Conservation (phyloP, 2,113 vertebrate genomes). For the Haliaeetus leucogaster region DNA sequence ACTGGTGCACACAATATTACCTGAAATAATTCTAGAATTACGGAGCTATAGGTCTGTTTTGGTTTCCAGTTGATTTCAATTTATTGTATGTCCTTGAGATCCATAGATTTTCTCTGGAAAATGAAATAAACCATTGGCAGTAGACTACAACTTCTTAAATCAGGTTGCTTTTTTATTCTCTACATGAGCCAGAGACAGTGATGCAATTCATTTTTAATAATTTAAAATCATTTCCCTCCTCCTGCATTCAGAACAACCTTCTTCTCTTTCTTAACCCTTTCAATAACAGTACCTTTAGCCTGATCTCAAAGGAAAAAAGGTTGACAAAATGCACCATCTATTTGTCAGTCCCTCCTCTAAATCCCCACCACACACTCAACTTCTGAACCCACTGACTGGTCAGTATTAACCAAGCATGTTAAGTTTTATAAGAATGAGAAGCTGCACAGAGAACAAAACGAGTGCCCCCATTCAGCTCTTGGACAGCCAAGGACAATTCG, state of each 20-base stretch:
- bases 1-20: not conserved
- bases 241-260: not conserved
- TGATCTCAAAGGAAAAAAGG: not conserved
- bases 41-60: not conserved
- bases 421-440: not conserved
- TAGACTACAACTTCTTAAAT: not conserved
- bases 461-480: not conserved
- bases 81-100: not conserved
- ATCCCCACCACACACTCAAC: not conserved
- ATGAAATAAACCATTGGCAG: not conserved
- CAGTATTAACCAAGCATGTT: not conserved
- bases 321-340: not conserved
- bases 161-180: not conserved
- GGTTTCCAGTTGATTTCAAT: not conserved
- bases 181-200: not conserved
- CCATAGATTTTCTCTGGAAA: not conserved
- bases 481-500: not conserved
- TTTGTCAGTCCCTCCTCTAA: not conserved
- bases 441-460: not conserved
- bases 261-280: constrained; percentile 4
- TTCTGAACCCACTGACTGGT: not conserved
- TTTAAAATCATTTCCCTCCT: not conserved
- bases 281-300: not conserved
- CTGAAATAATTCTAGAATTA: not conserved
- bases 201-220: not conserved